phyloP scores from a whole-genome alignment of 1,140 invertebrate genomes.

The Uloborus diversus region DNA sequence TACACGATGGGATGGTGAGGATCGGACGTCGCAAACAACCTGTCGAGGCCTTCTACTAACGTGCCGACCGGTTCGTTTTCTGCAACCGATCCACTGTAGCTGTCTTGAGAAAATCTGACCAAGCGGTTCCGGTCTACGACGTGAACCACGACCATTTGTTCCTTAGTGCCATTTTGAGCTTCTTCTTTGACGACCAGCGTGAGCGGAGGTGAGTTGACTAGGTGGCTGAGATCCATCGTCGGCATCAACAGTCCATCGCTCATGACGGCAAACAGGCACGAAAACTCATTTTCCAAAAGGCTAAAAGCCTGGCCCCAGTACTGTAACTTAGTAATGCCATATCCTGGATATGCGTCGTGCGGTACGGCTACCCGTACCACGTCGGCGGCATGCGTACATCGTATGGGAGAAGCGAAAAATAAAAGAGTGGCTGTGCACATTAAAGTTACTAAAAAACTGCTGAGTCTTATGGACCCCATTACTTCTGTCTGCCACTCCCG shows the following conservation, averaged over 20 bases:
- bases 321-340: conserved; percentile 79
- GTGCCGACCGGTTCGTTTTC: conserved; percentile 80
- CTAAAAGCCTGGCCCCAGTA: conserved; percentile 65
- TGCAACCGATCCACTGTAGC: conserved; percentile 73
- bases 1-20: conserved; percentile 74
- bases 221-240: conserved; percentile 79
- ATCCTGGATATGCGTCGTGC: conserved; percentile 86
- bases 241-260: conserved; percentile 90
- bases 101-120: conserved; percentile 77
- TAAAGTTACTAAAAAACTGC: background rate
- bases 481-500: background rate
- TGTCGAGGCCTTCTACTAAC: conserved; percentile 72
- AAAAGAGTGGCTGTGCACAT: background rate
- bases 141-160: conserved; percentile 81
- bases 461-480: background rate
- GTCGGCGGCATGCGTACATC: background rate
- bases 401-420: background rate
- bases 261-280: conserved; percentile 77
- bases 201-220: conserved; percentile 82
- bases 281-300: conserved; percentile 45
- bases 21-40: conserved; percentile 68
- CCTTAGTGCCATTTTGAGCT: conserved; percentile 78
- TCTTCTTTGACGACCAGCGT: conserved; percentile 83
- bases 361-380: conserved; percentile 63
- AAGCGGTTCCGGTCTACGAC: conserved; percentile 82